phyloP scores from a whole-genome alignment of 2,888 invertebrate genomes.

The Seira sanloemensis region DNA sequence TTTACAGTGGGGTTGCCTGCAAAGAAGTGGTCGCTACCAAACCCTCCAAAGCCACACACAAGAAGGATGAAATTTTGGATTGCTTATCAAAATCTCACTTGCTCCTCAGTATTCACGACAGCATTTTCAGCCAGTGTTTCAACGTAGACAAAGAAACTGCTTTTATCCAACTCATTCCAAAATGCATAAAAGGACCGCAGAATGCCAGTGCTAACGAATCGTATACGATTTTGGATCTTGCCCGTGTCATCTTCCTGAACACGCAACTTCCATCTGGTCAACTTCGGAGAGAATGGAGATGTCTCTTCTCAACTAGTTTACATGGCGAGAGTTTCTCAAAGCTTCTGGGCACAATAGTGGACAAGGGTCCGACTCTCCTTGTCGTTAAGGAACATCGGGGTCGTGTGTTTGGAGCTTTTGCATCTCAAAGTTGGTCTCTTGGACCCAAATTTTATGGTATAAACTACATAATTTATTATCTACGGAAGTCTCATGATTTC shows the following conservation, averaged over 20 bases:
- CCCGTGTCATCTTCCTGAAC: conserved; percentile 88
- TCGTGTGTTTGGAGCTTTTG: conserved; percentile 93
- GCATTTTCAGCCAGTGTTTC: conserved; percentile 70
- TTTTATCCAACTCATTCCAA: conserved; percentile 60
- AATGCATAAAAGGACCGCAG: conserved; percentile 23
- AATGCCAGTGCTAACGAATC: not conserved
- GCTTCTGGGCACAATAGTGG: conserved; percentile 84
- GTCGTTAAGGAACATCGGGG: conserved; percentile 88
- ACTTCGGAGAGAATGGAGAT: conserved; percentile 81
- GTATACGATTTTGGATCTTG: conserved; percentile 79
- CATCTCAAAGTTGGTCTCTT: conserved; percentile 85
- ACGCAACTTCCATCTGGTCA: conserved; percentile 84
- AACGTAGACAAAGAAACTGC: conserved; percentile 66
- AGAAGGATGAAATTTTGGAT: conserved; percentile 66
- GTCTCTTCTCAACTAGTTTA: conserved; percentile 89
- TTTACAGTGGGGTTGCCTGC: conserved; percentile 58
- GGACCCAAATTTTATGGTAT: conserved; percentile 86
- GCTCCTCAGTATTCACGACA: conserved; percentile 68
- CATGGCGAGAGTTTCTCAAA: conserved; percentile 95
- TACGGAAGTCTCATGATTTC: not conserved
- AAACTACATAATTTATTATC: conserved; percentile 25
- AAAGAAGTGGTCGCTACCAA: conserved; percentile 66
- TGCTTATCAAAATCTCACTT: conserved; percentile 66
- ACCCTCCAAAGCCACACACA: conserved; percentile 49
- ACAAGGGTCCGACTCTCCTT: conserved; percentile 89